Evolutionary conservation across 2,888 invertebrate species (phyloP).

Genomic region (Spialia ferax): DNA sequence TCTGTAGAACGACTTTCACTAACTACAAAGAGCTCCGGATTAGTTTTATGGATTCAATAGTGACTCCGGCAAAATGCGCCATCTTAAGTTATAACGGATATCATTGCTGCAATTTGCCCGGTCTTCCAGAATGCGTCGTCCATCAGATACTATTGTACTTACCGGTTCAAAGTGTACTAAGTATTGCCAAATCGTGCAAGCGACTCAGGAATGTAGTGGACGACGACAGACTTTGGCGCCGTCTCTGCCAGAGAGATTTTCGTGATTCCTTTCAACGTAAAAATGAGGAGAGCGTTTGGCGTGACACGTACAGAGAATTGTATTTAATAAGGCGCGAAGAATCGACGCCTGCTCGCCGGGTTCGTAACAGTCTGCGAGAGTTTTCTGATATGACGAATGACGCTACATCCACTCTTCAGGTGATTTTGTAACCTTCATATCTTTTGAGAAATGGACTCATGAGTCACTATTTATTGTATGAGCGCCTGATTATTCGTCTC

Average conservation of each 20-base stretch:
- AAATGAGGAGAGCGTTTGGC: constrained; percentile 49
- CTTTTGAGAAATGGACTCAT: no score
- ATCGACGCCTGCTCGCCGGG: constrained; percentile 1
- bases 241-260: constrained; percentile 59
- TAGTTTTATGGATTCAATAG: constrained; percentile 53
- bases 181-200: constrained; percentile 54
- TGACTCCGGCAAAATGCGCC: constrained; percentile 53
- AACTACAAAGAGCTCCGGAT: constrained; percentile 49
- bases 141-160: constrained; percentile 54
- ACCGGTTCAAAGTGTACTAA: constrained; percentile 54
- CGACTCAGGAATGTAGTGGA: constrained; percentile 53
- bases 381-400: constrained; percentile 11
- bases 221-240: constrained; percentile 56
- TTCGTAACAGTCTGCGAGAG: constrained; percentile 6
- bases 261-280: constrained; percentile 42
- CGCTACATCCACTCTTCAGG: constrained; percentile 2
- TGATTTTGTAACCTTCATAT: constrained; percentile 9
- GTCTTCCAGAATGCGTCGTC: constrained; percentile 56
- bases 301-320: constrained; percentile 51
- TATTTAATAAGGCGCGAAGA: constrained; percentile 44
- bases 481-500: no score
- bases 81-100: constrained; percentile 54
- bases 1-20: constrained; percentile 49
- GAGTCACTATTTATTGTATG: no score
- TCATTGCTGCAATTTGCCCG: constrained; percentile 52